phyloP scores from a whole-genome alignment of 2,113 vertebrate species.

The human (Homo sapiens) region DNA sequence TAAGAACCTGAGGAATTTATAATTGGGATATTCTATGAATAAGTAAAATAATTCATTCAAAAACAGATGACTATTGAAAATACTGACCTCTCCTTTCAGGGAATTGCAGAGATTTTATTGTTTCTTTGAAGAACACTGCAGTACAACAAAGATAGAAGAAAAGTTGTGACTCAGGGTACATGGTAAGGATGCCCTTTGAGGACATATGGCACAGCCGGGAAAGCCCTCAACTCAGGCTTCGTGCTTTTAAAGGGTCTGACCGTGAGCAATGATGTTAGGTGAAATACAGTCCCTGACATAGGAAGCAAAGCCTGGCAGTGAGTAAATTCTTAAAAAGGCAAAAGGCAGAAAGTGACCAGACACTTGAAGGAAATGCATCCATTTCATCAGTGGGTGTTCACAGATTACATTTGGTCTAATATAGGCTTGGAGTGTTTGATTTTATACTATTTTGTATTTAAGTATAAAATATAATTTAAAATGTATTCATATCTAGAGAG shows the following conservation, averaged over 20 bases:
- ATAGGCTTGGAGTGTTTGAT: background rate
- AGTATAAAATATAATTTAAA: background rate
- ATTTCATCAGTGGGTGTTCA: background rate
- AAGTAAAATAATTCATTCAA: slow-evolving; percentile 23
- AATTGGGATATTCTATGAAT: background rate
- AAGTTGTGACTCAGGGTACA: background rate
- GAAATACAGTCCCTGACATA: accelerated
- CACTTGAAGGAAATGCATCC: background rate
- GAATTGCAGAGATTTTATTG: background rate
- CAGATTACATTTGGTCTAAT: background rate
- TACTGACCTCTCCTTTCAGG: background rate
- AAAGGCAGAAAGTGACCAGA: background rate
- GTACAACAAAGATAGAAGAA: background rate
- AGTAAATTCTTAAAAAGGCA: background rate
- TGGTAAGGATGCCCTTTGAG: background rate
- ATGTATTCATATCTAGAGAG: background rate
- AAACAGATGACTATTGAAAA: background rate
- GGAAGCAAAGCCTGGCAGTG: background rate
- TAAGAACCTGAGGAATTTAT: background rate
- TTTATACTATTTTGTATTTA: background rate
- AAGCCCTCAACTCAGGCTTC: background rate
- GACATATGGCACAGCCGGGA: background rate
- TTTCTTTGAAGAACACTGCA: background rate
- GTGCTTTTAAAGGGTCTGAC: background rate
- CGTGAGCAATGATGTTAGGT: accelerated